Percentiles rank a stretch among this genome's conserved stretches.
These are phyloP conservation scores for Hoplias malabaricus DNA, from an alignment of 2,113 vertebrate genomes.

Conservation along the genomic window DNA sequence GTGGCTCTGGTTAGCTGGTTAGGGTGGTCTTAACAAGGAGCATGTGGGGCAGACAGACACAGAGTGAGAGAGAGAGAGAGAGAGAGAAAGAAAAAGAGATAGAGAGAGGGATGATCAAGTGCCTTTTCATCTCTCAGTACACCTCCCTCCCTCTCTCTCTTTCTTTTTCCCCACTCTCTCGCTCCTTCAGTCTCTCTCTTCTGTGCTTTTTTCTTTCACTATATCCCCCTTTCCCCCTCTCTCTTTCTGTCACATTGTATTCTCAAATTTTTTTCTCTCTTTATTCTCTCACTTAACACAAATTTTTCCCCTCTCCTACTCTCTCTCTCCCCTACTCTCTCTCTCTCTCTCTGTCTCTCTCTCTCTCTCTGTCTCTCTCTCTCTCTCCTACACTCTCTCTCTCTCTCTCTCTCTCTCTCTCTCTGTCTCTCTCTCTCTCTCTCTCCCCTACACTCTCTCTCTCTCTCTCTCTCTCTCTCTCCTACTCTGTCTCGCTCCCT, in stretches of 20 bases:
- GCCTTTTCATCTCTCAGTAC: conserved; percentile 49
- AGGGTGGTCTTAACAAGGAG: conserved; percentile 62
- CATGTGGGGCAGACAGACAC: conserved; percentile 65
- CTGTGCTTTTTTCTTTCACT: neutral
- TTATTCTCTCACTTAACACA: neutral
- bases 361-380: too few relatives aligned
- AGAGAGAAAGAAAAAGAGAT: neutral
- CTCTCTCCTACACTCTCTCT: neutral
- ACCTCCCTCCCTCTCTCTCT: neutral
- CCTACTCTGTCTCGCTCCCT: neutral
- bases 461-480: conserved; percentile 24
- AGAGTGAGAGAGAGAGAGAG: neutral
- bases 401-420: neutral
- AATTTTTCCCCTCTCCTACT: neutral
- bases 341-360: neutral
- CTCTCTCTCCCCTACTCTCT: neutral
- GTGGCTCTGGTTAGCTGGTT: conserved; percentile 57
- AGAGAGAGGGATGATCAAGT: conserved; percentile 24
- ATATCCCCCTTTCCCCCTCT: neutral
- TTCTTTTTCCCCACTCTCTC: conserved; percentile 9
- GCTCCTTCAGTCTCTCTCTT: neutral
- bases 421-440: neutral
- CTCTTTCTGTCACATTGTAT: neutral
- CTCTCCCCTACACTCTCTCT: neutral
- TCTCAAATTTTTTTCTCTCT: too few relatives aligned